phyloP scores from a whole-genome alignment of 1,140 invertebrate genomes.

The Adelges cooleyi region DNA sequence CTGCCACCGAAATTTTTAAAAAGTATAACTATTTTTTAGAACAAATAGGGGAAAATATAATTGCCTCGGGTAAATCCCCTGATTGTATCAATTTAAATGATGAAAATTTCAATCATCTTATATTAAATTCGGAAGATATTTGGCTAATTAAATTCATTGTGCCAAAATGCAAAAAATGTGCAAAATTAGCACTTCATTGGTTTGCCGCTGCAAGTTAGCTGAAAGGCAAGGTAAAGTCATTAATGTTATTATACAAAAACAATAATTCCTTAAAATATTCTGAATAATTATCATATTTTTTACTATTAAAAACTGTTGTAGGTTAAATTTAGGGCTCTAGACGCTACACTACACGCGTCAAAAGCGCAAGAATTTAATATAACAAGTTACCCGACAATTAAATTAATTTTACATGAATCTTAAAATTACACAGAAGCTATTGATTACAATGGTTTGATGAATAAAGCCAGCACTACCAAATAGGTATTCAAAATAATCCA shows the following conservation, averaged over 20 bases:
- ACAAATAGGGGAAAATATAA: no score
- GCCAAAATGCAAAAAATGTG: constrained; percentile 84
- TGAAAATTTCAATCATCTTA: constrained; percentile 77
- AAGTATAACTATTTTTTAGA: no score
- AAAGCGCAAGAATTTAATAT: constrained; percentile 70
- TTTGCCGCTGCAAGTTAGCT: constrained; percentile 83
- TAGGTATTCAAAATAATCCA: no score
- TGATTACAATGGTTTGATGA: no score
- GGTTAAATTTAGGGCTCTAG: constrained; percentile 88
- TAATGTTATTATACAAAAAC: no score
- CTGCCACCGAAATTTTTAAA: no score
- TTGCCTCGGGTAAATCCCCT: no score
- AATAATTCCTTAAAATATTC: background rate
- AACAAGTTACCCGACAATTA: constrained; percentile 94
- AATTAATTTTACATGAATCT: no score
- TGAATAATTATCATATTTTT: background rate
- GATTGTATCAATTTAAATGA: no score
- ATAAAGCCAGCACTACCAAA: no score
- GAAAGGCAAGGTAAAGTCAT: constrained; percentile 63
- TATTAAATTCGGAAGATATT: constrained; percentile 70
- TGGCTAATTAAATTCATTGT: constrained; percentile 94
- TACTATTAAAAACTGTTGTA: constrained; percentile 33
- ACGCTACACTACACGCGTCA: constrained; percentile 81
- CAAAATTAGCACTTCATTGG: constrained; percentile 63
- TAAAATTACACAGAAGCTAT: no score